Conservation (phyloP, 2,113 vertebrate species). For the Athene noctua region DNA sequence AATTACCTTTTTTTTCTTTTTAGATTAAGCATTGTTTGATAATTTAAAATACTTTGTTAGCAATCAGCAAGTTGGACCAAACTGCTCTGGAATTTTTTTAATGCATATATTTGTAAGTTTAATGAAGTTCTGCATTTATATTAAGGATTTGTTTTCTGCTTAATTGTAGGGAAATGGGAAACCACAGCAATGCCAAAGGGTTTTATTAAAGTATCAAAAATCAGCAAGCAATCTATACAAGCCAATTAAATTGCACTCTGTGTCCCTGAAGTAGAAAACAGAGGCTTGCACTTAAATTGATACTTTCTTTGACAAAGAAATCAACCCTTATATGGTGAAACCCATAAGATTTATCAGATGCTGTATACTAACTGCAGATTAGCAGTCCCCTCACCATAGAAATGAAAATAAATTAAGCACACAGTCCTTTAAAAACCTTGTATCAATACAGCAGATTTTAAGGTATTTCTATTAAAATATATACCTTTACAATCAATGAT, state of each 20-base stretch:
- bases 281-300: background rate
- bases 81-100: background rate
- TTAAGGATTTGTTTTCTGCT: conserved; percentile 2
- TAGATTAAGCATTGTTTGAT: background rate
- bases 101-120: background rate
- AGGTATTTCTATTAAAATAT: background rate
- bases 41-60: background rate
- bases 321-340: background rate
- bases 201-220: conserved; percentile 52
- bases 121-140: conserved; percentile 27
- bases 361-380: background rate
- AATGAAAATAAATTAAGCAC: background rate
- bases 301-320: background rate
- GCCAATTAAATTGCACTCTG: background rate
- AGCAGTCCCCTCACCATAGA: background rate
- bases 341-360: background rate
- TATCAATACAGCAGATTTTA: background rate
- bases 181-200: background rate
- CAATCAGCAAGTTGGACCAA: background rate
- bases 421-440: background rate
- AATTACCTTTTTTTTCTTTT: background rate
- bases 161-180: conserved; percentile 41
- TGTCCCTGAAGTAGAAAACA: background rate
- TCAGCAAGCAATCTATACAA: conserved; percentile 2
- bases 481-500: background rate